Evolutionary conservation across 2,113 vertebrate species (phyloP), one percentile per base, ranked within the genome.

Genomic region (Trinectes maculatus): DNA sequence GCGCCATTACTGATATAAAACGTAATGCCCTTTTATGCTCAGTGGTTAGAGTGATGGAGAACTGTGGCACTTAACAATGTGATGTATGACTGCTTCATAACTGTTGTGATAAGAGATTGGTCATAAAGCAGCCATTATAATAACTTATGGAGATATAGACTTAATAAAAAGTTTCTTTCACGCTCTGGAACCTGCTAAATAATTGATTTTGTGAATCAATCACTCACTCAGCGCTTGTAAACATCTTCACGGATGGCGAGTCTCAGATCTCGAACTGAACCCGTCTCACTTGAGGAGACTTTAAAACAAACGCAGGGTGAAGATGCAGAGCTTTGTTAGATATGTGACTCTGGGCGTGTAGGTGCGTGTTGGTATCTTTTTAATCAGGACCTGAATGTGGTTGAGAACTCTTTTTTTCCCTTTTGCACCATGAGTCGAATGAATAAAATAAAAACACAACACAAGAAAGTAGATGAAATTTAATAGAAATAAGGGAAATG

Each of bases 401-500:
- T 33, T 59, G 21, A 82, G 77, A 65, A 21, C n/a, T 15, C 25
- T 59, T 25, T 79, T 55, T 48, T 60, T 26, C 44, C 40, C 2
- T 58, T 48, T 76, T 73, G n/a, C 21, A 59, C 36, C n/a, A 25
- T 3, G 7, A 34, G 24, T 28, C 65, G 33, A 69, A 60, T 71
- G 13, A 74, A 69, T 53, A 58, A 72, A 74, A 63, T 51, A 25
- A 29, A 59, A 62, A 53, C 68, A 44, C 28, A 47, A 64, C 42
- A 84, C 52, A 60, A 22, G 28, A 22, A 39, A 62, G 46, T 64
- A 72, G 62, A 72, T 52, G 11, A 71, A 78, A 64, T 42, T 18
- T 28, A 56, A 79, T 58, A 61, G 42, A 61, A n/a, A 69, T 34
- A 65, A 76, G 26, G 44, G 25, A 70, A 62, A 71, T 76, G 60